Evolutionary conservation across 2,113 vertebrate genomes (phyloP).

Genomic region (Pogona vitticeps): DNA sequence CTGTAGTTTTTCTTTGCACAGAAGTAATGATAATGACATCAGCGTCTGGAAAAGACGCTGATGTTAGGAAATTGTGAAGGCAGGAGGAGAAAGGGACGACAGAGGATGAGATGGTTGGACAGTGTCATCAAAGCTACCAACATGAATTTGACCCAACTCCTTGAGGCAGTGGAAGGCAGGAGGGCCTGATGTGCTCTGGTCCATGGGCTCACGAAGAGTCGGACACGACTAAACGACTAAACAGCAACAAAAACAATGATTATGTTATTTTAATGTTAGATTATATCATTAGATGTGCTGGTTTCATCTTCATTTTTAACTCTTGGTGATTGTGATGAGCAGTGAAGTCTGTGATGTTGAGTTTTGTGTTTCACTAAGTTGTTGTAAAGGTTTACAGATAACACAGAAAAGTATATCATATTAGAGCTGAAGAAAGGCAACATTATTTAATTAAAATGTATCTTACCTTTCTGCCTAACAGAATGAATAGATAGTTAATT

Average conservation of each 20-base stretch:
- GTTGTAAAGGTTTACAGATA: background rate
- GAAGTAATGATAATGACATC: no score
- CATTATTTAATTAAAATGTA: background rate
- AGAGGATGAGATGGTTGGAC: no score
- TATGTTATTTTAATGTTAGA: background rate
- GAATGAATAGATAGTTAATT: background rate
- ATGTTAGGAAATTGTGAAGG: no score
- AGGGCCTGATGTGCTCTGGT: no score
- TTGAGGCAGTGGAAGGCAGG: no score
- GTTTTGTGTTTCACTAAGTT: background rate
- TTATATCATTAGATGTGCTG: background rate
- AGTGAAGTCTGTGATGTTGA: background rate
- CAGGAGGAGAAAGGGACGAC: no score
- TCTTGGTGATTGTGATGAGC: background rate
- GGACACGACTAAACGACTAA: no score
- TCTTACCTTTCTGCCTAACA: background rate
- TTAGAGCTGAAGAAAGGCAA: background rate
- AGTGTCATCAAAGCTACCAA: no score
- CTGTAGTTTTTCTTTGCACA: background rate
- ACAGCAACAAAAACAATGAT: conserved; percentile 1
- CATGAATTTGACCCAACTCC: no score
- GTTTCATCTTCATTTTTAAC: background rate
- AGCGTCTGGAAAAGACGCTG: no score
- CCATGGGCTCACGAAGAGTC: no score
- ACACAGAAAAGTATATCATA: background rate